Evolutionary conservation across 1,140 invertebrate species (phyloP).

Genomic region (Dolichoris vasculosae): DNA sequence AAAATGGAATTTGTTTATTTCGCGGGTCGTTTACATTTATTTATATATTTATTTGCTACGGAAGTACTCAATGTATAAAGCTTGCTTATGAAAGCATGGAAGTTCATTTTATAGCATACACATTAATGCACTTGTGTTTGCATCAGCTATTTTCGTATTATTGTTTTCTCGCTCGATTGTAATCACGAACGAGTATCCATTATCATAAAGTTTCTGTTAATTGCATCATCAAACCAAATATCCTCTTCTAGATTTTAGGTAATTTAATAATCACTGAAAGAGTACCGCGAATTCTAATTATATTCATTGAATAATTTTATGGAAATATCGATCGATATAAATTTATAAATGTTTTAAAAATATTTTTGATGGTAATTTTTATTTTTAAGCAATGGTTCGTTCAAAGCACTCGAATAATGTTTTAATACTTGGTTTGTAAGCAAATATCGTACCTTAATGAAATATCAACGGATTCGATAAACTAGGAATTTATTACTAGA

Average conservation of each 20-base stretch:
- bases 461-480: no score
- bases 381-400: no score
- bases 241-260: neutral
- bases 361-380: no score
- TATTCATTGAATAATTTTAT: neutral
- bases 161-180: conserved; percentile 13
- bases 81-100: neutral
- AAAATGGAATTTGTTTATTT: neutral
- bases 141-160: conserved; percentile 26
- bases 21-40: neutral
- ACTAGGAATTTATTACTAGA: no score
- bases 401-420: no score
- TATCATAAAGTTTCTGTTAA: conserved; percentile 32
- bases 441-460: no score
- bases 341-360: no score
- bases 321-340: neutral
- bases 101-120: neutral
- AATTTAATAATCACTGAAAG: conserved; percentile 2
- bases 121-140: conserved; percentile 31
- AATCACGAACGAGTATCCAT: neutral
- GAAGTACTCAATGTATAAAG: neutral
- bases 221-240: conserved; percentile 5
- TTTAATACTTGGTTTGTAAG: no score
- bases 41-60: neutral
- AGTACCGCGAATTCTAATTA: neutral